Base-by-base conservation (phyloP, 1,140 invertebrate species). In the Marisa cornuarietis region DNA sequence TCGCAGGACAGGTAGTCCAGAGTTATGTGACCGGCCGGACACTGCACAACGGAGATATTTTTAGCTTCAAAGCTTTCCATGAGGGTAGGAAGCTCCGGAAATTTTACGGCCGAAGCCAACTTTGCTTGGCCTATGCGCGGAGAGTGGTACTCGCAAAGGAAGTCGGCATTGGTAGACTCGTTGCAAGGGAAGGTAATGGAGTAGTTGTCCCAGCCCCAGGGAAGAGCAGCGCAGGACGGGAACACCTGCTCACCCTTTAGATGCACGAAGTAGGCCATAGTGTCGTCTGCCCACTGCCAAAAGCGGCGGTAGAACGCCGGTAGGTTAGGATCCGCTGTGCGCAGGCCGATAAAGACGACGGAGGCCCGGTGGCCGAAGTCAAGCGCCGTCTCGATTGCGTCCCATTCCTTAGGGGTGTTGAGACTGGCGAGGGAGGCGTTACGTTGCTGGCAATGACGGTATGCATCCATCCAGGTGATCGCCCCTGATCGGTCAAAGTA, bases 141-240 rank as follows among this genome's bases (percentile, higher is more conserved):
- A 2, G 76, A 66, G 0, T 68, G 61, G 63, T 77, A 68, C 49
- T 77, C 76, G 54, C 76, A 77, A n/a, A 77, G 65, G 49, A 77
- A 77, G 65, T 77, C 76, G 9, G 76, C 65, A 51, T 68, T 77
- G 76, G 63, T 66, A 49, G 65, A 62, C 76, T 77, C 65, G 62
- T 77, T 51, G 76, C 76, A 77, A 18, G 76, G 76, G 24, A 77
- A 77, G 76, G 65, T 77, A 49, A 66, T 51, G 65, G 76, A 77
- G 65, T 68, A 68, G 76, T 77, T 68, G 49, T 51, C 76, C 62
- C 76, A 77, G 13, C 65, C 65, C 65, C 76, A 77, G 9, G 76
- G 76, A 5, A 77, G 65, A 18, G 76, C 76, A 13, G 76, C 76
- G 51, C 65, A 68, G 18, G 62, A 68, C n/a, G 76, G 76, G 22